A percentile compares a stretch with the other conserved stretches of the same genome.
These are phyloP conservation scores for Leucosticte australis DNA, from an alignment of 2,113 vertebrate species.

Conservation along the genomic window DNA sequence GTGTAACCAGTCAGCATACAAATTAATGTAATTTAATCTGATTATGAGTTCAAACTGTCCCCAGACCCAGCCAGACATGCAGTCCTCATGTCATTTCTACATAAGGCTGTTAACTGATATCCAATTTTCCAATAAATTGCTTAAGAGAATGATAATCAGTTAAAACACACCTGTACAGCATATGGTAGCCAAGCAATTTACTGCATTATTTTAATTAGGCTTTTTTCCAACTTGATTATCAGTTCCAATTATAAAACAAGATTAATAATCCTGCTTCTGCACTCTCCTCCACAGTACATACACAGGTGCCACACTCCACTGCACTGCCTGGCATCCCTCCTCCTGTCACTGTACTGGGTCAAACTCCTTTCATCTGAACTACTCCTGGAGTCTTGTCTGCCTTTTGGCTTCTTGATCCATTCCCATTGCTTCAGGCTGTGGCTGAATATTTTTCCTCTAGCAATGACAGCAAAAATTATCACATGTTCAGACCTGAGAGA, in stretches of 20 bases:
- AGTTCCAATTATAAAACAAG: neutral
- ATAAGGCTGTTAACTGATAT: constrained; percentile 44
- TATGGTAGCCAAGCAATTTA: constrained; percentile 49
- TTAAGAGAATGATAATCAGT: constrained; percentile 42
- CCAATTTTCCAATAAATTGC: constrained; percentile 60
- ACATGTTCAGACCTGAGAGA: neutral
- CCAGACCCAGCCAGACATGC: neutral
- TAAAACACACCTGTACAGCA: constrained; percentile 57
- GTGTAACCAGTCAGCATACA: neutral
- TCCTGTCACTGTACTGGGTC: neutral
- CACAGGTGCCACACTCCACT: neutral
- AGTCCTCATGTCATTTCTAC: neutral
- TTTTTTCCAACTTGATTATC: constrained; percentile 1
- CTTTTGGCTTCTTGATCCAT: neutral
- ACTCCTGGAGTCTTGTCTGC: neutral
- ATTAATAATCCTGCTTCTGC: constrained; percentile 5
- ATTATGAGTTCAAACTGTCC: neutral
- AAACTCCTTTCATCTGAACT: neutral
- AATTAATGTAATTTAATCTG: constrained; percentile 22
- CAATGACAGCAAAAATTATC: neutral
- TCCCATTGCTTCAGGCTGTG: neutral
- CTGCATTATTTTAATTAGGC: constrained; percentile 51
- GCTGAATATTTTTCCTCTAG: neutral
- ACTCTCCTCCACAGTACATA: neutral
- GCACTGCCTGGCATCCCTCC: neutral